Conservation (phyloP, 2,797 vertebrate genomes). For the Myotis pilosus region DNA sequence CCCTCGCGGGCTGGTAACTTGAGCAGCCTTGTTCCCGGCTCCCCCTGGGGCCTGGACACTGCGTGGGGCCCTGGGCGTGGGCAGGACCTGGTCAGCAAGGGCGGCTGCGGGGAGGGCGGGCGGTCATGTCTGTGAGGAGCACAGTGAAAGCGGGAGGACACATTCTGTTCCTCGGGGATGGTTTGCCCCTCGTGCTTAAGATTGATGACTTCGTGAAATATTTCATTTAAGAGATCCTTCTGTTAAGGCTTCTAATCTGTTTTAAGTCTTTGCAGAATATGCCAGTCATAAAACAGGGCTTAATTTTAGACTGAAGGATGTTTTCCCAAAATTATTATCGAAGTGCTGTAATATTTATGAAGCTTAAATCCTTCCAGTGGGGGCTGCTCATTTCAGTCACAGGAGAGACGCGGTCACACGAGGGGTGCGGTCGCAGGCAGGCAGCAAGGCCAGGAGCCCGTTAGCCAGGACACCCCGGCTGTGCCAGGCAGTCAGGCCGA, state of each 20-base stretch:
- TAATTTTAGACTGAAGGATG: conserved; percentile 50
- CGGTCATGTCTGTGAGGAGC: neutral
- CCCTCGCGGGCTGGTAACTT: neutral
- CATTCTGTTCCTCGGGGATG: neutral
- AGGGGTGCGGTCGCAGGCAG: neutral
- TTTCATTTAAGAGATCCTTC: conserved; percentile 49
- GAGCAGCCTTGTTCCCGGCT: neutral
- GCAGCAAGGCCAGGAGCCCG: neutral
- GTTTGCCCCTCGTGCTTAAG: conserved; percentile 35
- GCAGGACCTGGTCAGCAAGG: neutral
- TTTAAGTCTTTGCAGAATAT: conserved; percentile 49
- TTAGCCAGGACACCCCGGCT: neutral
- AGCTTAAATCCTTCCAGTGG: conserved; percentile 33
- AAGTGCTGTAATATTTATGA: conserved; percentile 34
- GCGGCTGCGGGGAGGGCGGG: neutral
- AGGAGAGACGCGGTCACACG: neutral
- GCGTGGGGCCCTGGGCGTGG: neutral
- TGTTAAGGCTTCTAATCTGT: conserved; percentile 55
- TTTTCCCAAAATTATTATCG: conserved; percentile 56
- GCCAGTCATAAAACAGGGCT: conserved; percentile 49
- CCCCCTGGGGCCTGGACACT: neutral
- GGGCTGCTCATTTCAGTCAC: neutral
- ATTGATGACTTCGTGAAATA: conserved; percentile 24
- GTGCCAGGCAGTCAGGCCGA: neutral
- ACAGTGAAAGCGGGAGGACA: conserved; percentile 21